These are phyloP conservation scores for Ophioninae sp. DNA, from an alignment of 2,888 invertebrate genomes.

Conservation along the genomic window DNA sequence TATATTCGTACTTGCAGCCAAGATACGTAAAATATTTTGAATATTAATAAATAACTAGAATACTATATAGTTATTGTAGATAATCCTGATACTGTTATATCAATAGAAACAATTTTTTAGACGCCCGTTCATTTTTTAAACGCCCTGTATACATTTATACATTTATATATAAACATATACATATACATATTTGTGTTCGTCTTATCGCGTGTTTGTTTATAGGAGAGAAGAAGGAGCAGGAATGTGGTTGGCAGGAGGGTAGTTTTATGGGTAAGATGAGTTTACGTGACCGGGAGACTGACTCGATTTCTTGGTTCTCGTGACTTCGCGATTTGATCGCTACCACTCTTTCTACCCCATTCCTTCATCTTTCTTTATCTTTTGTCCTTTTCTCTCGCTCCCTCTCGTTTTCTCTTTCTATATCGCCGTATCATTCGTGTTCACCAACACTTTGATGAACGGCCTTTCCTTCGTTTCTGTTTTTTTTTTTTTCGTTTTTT, in stretches of 20 bases:
- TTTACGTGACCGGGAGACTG: conserved; percentile 77
- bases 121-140: too few species aligned
- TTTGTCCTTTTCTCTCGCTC: conserved; percentile 31
- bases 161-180: neutral
- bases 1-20: too few species aligned
- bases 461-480: conserved; percentile 22
- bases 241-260: conserved; percentile 57
- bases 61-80: too few species aligned
- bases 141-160: too few species aligned
- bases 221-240: conserved; percentile 24
- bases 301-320: conserved; percentile 53
- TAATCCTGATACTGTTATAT: too few species aligned
- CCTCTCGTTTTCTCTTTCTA: conserved; percentile 39
- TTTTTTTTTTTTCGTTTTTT: too few species aligned
- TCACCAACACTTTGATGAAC: conserved; percentile 49
- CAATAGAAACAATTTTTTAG: too few species aligned
- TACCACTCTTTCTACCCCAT: conserved; percentile 42
- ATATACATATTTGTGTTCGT: conserved; percentile 2
- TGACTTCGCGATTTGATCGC: conserved; percentile 31
- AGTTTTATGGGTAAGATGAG: conserved; percentile 73
- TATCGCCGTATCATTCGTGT: conserved; percentile 26
- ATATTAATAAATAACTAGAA: too few species aligned
- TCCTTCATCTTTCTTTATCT: conserved; percentile 38
- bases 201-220: conserved; percentile 38
- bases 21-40: too few species aligned